Percentiles rank a stretch among this genome's conserved stretches.
These are phyloP conservation scores for Promerops cafer DNA, from an alignment of 2,113 vertebrate genomes.

Conservation along the genomic window DNA sequence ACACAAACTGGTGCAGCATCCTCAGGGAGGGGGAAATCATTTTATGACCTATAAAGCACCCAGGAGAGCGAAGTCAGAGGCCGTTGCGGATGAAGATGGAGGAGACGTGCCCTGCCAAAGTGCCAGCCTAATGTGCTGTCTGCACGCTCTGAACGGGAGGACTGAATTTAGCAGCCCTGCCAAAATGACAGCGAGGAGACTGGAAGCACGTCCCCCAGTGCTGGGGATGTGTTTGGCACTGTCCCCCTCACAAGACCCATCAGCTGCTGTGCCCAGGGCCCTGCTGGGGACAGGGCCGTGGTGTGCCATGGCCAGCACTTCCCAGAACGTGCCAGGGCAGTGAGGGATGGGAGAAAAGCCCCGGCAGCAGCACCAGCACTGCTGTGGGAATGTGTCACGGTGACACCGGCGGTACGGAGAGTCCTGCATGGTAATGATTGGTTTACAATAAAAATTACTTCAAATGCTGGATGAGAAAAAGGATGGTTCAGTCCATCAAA, in stretches of 20 bases:
- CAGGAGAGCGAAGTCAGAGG: background rate
- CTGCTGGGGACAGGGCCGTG: background rate
- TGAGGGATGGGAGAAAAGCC: background rate
- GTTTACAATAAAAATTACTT: constrained; percentile 51
- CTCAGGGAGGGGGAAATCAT: background rate
- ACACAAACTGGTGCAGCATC: background rate
- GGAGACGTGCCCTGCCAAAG: background rate
- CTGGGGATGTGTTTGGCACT: background rate
- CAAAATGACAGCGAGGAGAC: background rate
- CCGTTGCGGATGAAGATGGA: background rate
- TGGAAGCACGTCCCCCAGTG: background rate
- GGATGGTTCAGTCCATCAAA: constrained; percentile 51
- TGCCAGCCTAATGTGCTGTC: background rate
- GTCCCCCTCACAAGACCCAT: background rate
- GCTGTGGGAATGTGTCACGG: constrained; percentile 25
- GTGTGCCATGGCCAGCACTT: background rate
- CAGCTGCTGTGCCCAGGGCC: background rate
- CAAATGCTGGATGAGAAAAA: constrained; percentile 28
- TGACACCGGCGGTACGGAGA: constrained; percentile 33
- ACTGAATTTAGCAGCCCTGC: background rate
- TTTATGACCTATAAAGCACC: constrained; percentile 10
- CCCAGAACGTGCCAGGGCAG: background rate
- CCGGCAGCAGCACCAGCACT: background rate
- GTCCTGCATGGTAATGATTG: constrained; percentile 18
- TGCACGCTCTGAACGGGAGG: background rate